phyloP scores from a whole-genome alignment of 2,888 invertebrate genomes.

The Andrena flavipes region DNA sequence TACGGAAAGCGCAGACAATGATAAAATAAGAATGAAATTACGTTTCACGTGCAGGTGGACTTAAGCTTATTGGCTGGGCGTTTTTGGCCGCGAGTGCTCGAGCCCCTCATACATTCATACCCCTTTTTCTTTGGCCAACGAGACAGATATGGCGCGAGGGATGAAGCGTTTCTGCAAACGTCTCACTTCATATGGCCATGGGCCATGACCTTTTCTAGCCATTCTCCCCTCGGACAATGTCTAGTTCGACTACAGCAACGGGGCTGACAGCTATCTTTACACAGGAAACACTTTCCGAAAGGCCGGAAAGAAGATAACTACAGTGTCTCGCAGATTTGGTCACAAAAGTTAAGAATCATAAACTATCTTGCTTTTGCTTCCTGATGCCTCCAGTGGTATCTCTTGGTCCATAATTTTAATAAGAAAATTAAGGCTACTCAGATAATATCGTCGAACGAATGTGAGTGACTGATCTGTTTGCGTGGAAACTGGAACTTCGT shows the following conservation, averaged over 20 bases:
- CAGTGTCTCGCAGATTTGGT: too few relatives aligned
- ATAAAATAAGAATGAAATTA: constrained; percentile 79
- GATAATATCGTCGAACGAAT: too few relatives aligned
- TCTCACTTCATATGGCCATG: constrained; percentile 42
- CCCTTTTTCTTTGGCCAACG: constrained; percentile 40
- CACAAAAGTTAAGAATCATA: too few relatives aligned
- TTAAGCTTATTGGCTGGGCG: constrained; percentile 72
- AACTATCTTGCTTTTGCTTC: too few relatives aligned
- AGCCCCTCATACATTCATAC: constrained; percentile 51
- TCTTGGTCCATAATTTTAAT: too few relatives aligned
- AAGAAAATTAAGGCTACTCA: too few relatives aligned
- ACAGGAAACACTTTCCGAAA: constrained; percentile 53
- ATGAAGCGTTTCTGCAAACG: constrained; percentile 27
- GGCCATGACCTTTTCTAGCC: constrained; percentile 30
- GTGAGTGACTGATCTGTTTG: not conserved
- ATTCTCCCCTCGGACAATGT: constrained; percentile 27
- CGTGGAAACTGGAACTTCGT: constrained; percentile 24
- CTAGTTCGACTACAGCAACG: constrained; percentile 29
- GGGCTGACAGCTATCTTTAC: constrained; percentile 53
- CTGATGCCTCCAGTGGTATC: too few relatives aligned
- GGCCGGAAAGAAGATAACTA: constrained; percentile 28
- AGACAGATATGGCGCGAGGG: constrained; percentile 34
- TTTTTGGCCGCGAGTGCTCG: constrained; percentile 57
- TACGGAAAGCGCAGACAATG: constrained; percentile 68
- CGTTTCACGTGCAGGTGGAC: constrained; percentile 72